Evolutionary conservation across 2,888 invertebrate genomes (phyloP).

Genomic region (Hypomecis atomaria): DNA sequence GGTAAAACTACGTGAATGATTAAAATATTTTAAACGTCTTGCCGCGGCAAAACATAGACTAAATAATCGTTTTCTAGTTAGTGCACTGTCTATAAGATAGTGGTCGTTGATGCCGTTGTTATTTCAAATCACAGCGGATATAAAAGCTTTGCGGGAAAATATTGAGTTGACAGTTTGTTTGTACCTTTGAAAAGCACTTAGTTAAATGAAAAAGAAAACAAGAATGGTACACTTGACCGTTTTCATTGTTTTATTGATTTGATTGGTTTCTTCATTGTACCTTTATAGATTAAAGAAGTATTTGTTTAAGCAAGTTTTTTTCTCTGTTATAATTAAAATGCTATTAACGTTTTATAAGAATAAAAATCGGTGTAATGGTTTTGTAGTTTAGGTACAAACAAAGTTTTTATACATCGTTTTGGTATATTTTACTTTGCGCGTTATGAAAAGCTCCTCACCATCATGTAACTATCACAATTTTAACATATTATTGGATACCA

Average conservation of each 20-base stretch:
- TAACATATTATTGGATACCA: no score
- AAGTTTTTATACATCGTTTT: no score
- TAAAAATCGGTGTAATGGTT: no score
- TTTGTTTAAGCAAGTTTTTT: no score
- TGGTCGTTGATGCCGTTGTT: slow-evolving; percentile 14
- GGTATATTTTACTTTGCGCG: no score
- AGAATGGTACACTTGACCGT: slow-evolving; percentile 7
- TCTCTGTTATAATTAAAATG: not conserved
- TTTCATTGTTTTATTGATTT: slow-evolving; percentile 8
- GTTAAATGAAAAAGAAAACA: slow-evolving; percentile 25
- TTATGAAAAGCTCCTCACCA: no score
- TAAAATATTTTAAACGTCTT: no score
- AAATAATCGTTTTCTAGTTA: not conserved
- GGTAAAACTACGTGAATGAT: no score
- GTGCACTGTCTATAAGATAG: not conserved
- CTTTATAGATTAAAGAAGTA: no score
- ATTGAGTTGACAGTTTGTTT: slow-evolving; percentile 29
- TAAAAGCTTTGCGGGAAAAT: slow-evolving; percentile 24
- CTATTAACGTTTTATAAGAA: no score
- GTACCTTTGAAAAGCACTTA: slow-evolving; percentile 28
- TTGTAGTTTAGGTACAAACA: no score
- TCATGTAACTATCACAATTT: no score
- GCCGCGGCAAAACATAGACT: not conserved
- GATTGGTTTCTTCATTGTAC: not conserved
- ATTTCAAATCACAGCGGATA: slow-evolving; percentile 31